These are phyloP conservation scores for Ostrea edulis DNA, from an alignment of 1,140 invertebrate species.

Conservation along the genomic window DNA sequence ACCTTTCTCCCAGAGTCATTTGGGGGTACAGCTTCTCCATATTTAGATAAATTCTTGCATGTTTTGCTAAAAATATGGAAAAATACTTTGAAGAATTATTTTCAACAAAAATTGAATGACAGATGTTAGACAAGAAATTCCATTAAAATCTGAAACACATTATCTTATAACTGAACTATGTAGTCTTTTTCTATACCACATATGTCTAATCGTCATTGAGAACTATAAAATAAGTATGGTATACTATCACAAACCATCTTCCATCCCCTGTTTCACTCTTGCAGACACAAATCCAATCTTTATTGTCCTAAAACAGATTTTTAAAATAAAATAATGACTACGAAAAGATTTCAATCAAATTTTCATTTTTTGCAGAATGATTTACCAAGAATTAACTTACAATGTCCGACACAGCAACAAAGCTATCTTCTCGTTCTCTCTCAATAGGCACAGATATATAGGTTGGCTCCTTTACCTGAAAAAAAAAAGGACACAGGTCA, in stretches of 20 bases:
- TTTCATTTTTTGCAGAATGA: neutral
- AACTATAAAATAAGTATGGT: neutral
- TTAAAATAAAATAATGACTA: no score
- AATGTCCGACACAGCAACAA: conserved; percentile 27
- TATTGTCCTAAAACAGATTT: conserved; percentile 13
- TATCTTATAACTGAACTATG: no score
- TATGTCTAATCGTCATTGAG: neutral
- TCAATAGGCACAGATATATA: conserved; percentile 36
- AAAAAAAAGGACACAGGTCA: neutral
- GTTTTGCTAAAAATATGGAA: conserved; percentile 61
- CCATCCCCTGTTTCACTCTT: conserved; percentile 64
- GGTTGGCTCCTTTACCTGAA: neutral
- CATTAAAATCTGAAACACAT: no score
- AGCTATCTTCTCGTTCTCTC: conserved; percentile 14
- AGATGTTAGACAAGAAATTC: neutral
- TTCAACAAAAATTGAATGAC: neutral
- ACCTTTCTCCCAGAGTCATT: conserved; percentile 73
- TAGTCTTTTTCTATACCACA: no score
- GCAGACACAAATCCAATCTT: conserved; percentile 74
- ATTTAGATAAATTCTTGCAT: conserved; percentile 68
- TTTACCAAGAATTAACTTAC: neutral
- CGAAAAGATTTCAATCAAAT: no score
- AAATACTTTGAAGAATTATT: neutral
- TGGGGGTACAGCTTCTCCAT: conserved; percentile 70
- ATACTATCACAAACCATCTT: conserved; percentile 64